Conservation (phyloP, 1,140 invertebrate genomes). For the Caenorhabditis tropicalis region DNA sequence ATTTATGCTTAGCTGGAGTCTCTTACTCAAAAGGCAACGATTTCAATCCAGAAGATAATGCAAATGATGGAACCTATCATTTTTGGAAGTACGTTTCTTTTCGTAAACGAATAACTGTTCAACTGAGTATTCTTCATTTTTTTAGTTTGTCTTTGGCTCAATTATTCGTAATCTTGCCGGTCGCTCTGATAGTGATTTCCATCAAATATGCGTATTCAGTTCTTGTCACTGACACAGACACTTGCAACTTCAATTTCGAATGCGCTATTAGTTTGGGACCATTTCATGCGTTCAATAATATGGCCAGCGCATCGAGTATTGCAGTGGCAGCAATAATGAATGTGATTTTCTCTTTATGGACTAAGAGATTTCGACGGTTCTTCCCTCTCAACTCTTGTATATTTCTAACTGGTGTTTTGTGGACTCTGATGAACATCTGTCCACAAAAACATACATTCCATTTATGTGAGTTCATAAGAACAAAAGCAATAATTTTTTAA, state of each 20-base stretch:
- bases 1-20: too few relatives aligned
- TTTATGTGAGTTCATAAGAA: neutral
- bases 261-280: neutral
- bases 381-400: neutral
- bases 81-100: neutral
- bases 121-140: too few relatives aligned
- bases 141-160: neutral
- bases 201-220: neutral
- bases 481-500: neutral
- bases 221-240: neutral
- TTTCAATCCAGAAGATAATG: neutral
- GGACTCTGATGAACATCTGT: neutral
- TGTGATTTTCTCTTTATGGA: neutral
- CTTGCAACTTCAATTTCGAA: neutral
- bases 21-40: too few relatives aligned
- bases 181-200: neutral
- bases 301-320: neutral
- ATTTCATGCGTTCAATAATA: neutral
- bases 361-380: neutral
- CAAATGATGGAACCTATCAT: too few relatives aligned
- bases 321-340: neutral
- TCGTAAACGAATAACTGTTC: too few relatives aligned
- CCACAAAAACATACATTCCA: neutral
- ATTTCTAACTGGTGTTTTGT: neutral
- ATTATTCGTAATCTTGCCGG: neutral